Conservation (phyloP, 2,888 invertebrate genomes). For the Ochropleura leucogaster region DNA sequence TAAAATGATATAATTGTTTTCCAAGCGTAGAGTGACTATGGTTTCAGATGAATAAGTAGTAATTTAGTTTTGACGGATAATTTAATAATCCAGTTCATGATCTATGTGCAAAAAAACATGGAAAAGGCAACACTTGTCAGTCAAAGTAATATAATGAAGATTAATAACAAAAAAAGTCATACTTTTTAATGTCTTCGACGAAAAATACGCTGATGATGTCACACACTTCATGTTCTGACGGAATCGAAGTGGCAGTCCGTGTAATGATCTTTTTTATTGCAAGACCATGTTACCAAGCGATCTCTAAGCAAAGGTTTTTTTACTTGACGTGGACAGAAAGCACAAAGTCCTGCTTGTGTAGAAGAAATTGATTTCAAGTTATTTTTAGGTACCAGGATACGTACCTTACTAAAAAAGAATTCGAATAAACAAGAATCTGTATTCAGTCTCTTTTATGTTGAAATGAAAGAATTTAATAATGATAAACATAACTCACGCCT, state of each 20-base stretch:
- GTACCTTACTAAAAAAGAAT: too few species aligned
- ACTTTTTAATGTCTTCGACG: conserved; percentile 23
- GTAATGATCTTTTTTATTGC: conserved; percentile 34
- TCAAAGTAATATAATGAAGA: conserved; percentile 58
- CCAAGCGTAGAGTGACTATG: conserved; percentile 19
- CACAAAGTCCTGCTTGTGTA: background rate
- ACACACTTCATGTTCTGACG: conserved; percentile 34
- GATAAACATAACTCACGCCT: background rate
- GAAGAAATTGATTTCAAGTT: background rate
- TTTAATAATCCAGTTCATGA: conserved; percentile 67
- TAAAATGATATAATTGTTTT: conserved; percentile 11
- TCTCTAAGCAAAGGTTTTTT: background rate
- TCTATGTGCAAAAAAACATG: conserved; percentile 53
- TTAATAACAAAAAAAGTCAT: conserved; percentile 45
- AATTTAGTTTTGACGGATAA: conserved; percentile 67
- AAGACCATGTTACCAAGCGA: conserved; percentile 19
- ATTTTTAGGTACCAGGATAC: background rate
- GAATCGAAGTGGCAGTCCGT: conserved; percentile 34
- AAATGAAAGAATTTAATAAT: background rate
- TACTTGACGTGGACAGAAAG: background rate
- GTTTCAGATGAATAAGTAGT: conserved; percentile 65
- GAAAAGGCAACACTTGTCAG: conserved; percentile 61
- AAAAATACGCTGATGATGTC: conserved; percentile 46
- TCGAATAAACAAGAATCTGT: background rate
- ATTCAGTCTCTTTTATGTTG: background rate